These are phyloP conservation scores for Regulus satrapa DNA, from an alignment of 2,113 vertebrate genomes.

Conservation along the genomic window DNA sequence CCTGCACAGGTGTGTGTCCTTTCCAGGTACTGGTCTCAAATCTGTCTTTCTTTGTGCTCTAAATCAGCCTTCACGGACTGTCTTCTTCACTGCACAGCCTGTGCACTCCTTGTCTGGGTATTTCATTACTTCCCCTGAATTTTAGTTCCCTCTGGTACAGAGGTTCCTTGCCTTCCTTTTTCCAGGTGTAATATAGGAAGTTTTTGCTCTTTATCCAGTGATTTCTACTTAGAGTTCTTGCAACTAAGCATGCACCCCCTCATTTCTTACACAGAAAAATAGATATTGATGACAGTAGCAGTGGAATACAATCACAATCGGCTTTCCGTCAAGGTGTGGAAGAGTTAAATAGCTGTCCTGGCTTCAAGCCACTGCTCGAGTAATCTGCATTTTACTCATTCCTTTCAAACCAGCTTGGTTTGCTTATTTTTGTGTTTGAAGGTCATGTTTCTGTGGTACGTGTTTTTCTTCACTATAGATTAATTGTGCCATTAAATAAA, in stretches of 20 bases:
- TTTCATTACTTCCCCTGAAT: not conserved
- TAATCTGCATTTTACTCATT: not conserved
- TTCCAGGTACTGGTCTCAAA: not conserved
- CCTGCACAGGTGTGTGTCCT: not conserved
- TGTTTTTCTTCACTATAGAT: not conserved
- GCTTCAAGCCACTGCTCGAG: not conserved
- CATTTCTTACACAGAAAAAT: not conserved
- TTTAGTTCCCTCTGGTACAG: not conserved
- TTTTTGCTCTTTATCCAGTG: not conserved
- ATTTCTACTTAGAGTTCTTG: not conserved
- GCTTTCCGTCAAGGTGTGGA: not conserved
- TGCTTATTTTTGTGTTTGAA: not conserved
- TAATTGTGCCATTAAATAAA: not conserved
- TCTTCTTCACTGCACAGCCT: not conserved
- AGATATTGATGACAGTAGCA: not conserved
- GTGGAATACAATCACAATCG: not conserved
- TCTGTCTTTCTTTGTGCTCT: not conserved
- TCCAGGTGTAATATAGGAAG: not conserved
- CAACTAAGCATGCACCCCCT: not conserved
- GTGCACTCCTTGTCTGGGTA: not conserved
- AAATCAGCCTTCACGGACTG: not conserved
- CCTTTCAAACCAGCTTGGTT: not conserved
- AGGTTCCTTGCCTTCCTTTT: not conserved
- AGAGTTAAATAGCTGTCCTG: not conserved
- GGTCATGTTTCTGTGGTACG: fast-evolving